Evolutionary conservation across 2,797 vertebrate species (phyloP), one percentile per base, ranked within the genome.

Genomic region (Parambassis ranga): DNA sequence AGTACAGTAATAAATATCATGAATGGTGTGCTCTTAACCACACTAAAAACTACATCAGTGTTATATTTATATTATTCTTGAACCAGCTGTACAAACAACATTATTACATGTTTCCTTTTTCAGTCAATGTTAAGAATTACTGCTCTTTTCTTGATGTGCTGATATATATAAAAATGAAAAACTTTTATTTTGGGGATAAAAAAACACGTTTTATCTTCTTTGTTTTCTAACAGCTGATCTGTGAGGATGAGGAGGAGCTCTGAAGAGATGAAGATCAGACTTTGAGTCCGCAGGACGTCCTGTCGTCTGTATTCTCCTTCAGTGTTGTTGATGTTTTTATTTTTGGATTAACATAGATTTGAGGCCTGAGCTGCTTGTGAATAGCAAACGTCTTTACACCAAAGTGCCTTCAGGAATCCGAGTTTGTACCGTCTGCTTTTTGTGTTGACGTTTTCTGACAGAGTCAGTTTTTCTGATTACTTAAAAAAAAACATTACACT

Each of bases 361-460:
- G 19, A 31, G 56, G n/a, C 24, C 38, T 15, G 20, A 51, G 44
- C 44, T 49, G 56, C 62, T 57, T 67, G 63, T 73, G 43, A 73
- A 76, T 44, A 59, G 57, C 59, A 39, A 50, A 41, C 36, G 15
- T 71, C 46, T 50, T 57, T 24, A 27, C 63, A 50, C 65, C 65
- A 42, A 75, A 59, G 72, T 78, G 63, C 66, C 67, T 69, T 37
- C 23, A 50, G 16, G 14, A 62, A 32, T 15, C 16, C 16, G 16
- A 6, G 24, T 19, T 20, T 37, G 23, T 18, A n/a, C 22, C 3
- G 10, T 18, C 33, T 52, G 38, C 36, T 68, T n/a, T 24, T 1
- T 24, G 31, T 42, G 43, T 46, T 3, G n/a, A 56, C 20, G 16
- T 14, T 47, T 32, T 14, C 28, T 32, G 44, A 4, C n/a, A n/a